Percentiles rank a stretch among this genome's conserved stretches.
Conservation (phyloP, 1,140 invertebrate species). For the Popillia japonica region DNA sequence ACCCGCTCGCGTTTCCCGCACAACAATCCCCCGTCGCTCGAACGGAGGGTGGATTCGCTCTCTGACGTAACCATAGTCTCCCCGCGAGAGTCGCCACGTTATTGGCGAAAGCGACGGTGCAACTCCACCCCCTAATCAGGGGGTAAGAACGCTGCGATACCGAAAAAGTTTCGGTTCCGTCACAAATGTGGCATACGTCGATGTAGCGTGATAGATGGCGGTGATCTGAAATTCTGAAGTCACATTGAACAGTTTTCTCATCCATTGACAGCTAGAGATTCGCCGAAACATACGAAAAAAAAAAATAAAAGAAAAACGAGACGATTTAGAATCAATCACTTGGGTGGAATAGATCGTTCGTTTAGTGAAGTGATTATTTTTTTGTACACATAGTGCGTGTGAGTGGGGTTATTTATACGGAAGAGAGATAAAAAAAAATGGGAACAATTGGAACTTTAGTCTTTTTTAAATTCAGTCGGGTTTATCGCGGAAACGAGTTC, state of each 20-base stretch:
- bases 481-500: too few relatives aligned
- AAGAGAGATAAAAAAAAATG: too few relatives aligned
- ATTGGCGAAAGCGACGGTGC: neutral
- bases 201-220: constrained; percentile 12
- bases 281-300: neutral
- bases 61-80: neutral
- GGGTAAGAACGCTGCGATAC: neutral
- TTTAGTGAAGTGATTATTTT: too few relatives aligned
- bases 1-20: neutral
- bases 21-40: neutral
- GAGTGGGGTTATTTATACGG: constrained; percentile 21
- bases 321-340: neutral
- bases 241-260: neutral
- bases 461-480: too few relatives aligned
- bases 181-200: constrained; percentile 34
- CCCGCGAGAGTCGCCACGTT: neutral
- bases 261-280: neutral
- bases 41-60: neutral
- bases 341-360: constrained; percentile 9
- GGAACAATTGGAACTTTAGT: too few relatives aligned
- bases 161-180: neutral
- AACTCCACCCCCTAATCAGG: constrained; percentile 4
- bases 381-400: too few relatives aligned
- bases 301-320: neutral
- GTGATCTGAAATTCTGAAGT: neutral